Evolutionary conservation across 1,140 invertebrate species (phyloP), one percentile per base, ranked within the genome.

Genomic region (Elymnias hypermnestra): DNA sequence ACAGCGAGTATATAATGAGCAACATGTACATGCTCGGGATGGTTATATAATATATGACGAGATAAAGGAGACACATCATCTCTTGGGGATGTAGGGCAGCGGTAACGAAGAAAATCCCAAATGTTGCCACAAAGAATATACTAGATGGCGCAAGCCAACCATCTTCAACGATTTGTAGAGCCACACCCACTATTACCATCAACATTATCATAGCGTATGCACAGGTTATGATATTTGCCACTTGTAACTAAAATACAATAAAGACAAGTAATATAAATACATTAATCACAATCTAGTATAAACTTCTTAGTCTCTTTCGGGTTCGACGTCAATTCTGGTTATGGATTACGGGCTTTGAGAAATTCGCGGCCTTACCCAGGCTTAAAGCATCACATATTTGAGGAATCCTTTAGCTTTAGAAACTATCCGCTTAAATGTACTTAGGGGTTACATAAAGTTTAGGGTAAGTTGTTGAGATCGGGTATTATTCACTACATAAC

Each of bases 21-120:
- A 98, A 84, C 89, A 97, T 91, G 67, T 97, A 98, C 95, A 97
- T 97, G 46, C 94, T 95, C 0, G 96, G 96, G 33, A 98, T 94
- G 4, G 95, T 95, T 7, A 98, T 89, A 71, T 96, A 98, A 75
- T 98, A 98, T 14, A 98, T 89, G 2, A 94, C 73, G 8, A 94
- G 91, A 45, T 91, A 93, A 8, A 92, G 68, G 3, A 98, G 72
- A 63, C 95, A 97, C 6, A 77, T 77, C 39, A 94, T 89, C 81
- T 97, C 95, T 71, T 94, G 92, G 0, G 96, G 96, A 87, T 98
- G 96, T 9, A 97, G 60, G 0, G 95, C 63, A 0, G 91, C 94
- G 2, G 87, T 76, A 12, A 79, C 22, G 45, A 86, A 70, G 61
- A 87, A 83, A 36, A 75, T 72, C 2, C 68, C 59, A 15, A 79